A percentile compares a stretch with the other conserved stretches of the same genome.
phyloP scores from a whole-genome alignment of 1,140 invertebrate genomes.

The Trissolcus basalis region DNA sequence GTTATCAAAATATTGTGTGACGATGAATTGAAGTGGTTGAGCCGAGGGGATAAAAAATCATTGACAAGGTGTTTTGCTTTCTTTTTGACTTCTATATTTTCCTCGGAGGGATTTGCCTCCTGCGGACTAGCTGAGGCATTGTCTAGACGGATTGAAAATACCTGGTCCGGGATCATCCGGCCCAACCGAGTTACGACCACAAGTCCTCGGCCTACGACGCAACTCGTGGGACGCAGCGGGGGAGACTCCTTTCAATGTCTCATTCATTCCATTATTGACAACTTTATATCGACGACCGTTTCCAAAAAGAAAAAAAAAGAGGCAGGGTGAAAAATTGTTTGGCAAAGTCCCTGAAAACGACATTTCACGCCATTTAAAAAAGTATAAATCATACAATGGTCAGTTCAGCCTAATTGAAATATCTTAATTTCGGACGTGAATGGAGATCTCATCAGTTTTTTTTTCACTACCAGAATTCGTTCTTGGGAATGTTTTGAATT shows the following conservation, averaged over 20 bases:
- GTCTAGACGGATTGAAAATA: constrained; percentile 48
- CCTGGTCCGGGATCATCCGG: constrained; percentile 23
- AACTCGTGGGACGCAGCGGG: constrained; percentile 54
- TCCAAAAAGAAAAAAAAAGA: constrained; percentile 22
- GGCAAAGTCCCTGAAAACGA: constrained; percentile 49
- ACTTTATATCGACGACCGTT: constrained; percentile 44
- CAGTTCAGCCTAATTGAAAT: constrained; percentile 51
- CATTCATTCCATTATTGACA: constrained; percentile 51
- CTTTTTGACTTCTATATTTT: constrained; percentile 57
- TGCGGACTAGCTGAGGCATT: constrained; percentile 27
- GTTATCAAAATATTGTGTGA: constrained; percentile 45
- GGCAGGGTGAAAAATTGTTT: constrained; percentile 42
- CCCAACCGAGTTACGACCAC: constrained; percentile 52
- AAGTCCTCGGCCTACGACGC: constrained; percentile 40
- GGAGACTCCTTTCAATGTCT: constrained; percentile 49
- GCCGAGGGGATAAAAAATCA: constrained; percentile 17
- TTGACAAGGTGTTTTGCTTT: constrained; percentile 53
- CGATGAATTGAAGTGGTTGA: constrained; percentile 28
- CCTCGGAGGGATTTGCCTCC: constrained; percentile 28
- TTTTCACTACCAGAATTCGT: constrained; percentile 46
- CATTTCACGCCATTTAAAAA: constrained; percentile 55
- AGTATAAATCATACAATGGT: constrained; percentile 51
- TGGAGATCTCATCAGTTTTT: constrained; percentile 29
- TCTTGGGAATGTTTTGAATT: constrained; percentile 33
- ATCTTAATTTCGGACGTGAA: constrained; percentile 53